Conservation (phyloP, 2,888 invertebrate species). For the Tanypteryx hageni region DNA sequence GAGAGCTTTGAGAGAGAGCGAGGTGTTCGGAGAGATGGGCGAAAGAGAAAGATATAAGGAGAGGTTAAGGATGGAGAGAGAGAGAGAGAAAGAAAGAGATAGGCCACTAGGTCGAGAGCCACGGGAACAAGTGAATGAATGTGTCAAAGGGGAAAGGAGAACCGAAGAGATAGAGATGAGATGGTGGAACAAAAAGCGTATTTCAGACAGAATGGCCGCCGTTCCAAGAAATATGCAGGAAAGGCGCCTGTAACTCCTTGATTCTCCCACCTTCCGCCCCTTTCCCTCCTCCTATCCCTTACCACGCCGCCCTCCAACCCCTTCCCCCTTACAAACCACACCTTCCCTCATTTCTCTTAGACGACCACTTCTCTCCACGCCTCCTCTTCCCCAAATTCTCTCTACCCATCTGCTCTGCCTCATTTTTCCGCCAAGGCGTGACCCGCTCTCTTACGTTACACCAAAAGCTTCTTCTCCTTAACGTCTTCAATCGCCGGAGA, state of each 20-base stretch:
- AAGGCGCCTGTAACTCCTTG: conserved; percentile 8
- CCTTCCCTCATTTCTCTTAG: too few species aligned
- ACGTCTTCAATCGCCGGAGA: not conserved
- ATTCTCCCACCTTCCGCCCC: not conserved
- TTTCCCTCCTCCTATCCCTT: not conserved
- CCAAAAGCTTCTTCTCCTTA: too few species aligned
- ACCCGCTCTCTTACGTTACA: too few species aligned
- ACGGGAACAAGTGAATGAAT: not conserved
- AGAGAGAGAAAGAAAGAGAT: not conserved
- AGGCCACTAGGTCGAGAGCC: conserved; percentile 33
- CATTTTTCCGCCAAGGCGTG: too few species aligned
- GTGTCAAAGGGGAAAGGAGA: not conserved
- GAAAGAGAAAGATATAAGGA: not conserved
- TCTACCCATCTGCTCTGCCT: too few species aligned
- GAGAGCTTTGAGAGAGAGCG: too few species aligned
- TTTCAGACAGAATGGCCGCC: conserved; percentile 47
- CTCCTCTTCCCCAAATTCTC: too few species aligned
- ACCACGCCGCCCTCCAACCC: not conserved
- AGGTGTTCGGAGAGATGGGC: not conserved
- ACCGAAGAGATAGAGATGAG: not conserved
- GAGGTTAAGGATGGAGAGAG: not conserved
- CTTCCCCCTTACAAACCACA: too few species aligned
- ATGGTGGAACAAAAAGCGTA: not conserved
- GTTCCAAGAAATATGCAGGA: not conserved
- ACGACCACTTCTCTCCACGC: too few species aligned